Evolutionary conservation across 2,888 invertebrate species (phyloP), one percentile per base, ranked within the genome.

Genomic region (Campoletis raptor): DNA sequence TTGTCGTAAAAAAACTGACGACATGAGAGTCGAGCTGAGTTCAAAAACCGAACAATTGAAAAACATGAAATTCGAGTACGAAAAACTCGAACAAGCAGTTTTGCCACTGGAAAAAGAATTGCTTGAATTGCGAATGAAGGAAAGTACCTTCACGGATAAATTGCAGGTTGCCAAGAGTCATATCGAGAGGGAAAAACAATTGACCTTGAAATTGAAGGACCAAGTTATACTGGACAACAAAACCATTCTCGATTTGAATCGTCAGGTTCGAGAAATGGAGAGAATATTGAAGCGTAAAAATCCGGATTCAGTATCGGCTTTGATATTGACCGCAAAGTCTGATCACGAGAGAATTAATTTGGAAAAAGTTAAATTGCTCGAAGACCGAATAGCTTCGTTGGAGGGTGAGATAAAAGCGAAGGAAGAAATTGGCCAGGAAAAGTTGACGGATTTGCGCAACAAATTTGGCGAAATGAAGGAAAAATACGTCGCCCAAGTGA

Each of bases 211-310:
- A 76, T 61, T 94, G 18, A 94, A 94, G 64, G 94, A 94, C 83
- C 94, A 94, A 77, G 94, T 94, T 8, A 94, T 94, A 21, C 57
- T 94, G 30, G 94, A 94, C 42, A 94, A 93, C 73, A 95, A 95
- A 89, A 95, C 96, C 70, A 97, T 97, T 87, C 96, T 97, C 92
- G 97, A 98, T 94, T 94, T 98, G 52, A 97, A 97, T 90, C 95
- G 97, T 64, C 97, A 98, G 93, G 97, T 97, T 15, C 97, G 97
- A 89, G 97, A 97, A 94, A 97, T 97, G 97, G 97, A 97, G 91
- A 95, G 97, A 91, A 97, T 97, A 90, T 95, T 97, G 37, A 96
- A 96, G 92, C 95, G 97, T 82, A 97, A 97, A 93, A 97, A 97
- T 95, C 97, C 97, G 0, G 97, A 97, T 94, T 97, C 97, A 0